Evolutionary conservation across 2,797 vertebrate species (phyloP).

Genomic region (Cheirogaleus major): DNA sequence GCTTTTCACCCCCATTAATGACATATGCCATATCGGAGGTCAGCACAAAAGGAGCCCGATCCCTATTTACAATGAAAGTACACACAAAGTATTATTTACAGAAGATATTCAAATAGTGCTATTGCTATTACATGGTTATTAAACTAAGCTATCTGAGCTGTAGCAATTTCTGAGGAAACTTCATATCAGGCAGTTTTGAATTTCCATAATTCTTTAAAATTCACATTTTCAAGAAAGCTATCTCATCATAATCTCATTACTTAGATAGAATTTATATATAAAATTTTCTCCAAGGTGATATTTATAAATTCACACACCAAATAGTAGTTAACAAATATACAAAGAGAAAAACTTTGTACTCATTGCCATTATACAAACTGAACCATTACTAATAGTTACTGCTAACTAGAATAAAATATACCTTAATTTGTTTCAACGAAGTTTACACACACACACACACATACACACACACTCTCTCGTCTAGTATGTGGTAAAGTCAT

Average conservation of each 20-base stretch:
- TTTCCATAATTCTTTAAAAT: constrained; percentile 39
- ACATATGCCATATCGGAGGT: constrained; percentile 99
- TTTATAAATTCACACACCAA: constrained; percentile 16
- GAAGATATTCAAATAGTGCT: constrained; percentile 26
- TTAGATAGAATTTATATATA: background rate
- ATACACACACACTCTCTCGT: background rate
- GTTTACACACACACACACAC: background rate
- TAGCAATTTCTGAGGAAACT: constrained; percentile 21
- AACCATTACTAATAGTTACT: constrained; percentile 27
- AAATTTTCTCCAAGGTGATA: background rate
- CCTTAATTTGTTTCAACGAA: constrained; percentile 43
- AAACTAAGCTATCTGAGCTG: constrained; percentile 10
- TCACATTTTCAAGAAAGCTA: constrained; percentile 51
- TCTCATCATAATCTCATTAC: constrained; percentile 26
- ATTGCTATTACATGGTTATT: constrained; percentile 1
- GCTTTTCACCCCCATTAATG: constrained; percentile 98
- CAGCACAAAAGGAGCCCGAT: constrained; percentile 97
- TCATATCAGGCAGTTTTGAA: background rate
- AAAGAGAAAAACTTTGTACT: constrained; percentile 4
- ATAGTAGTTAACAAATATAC: constrained; percentile 8
- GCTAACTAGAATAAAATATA: constrained; percentile 35
- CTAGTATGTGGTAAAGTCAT: background rate
- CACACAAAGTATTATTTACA: background rate
- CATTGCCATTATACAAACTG: constrained; percentile 10
- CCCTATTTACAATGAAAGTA: constrained; percentile 87